Evolutionary conservation across 64 coral and sea anemone species (phyloP).

Genomic region (Montipora foliosa): DNA sequence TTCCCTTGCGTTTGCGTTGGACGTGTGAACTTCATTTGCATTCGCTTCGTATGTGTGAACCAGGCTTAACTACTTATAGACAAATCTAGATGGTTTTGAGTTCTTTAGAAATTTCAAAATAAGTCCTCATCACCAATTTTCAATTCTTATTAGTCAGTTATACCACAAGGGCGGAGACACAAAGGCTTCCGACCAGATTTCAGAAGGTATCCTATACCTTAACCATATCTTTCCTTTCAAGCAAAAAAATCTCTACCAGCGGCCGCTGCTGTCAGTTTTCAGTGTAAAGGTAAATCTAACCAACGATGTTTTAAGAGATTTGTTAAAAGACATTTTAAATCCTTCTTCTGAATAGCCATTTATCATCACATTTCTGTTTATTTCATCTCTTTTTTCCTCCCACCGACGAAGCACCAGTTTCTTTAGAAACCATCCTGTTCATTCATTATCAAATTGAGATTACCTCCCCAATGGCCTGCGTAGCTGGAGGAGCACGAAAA

Average conservation of each 20-base stretch:
- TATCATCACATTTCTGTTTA: neutral
- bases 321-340: neutral
- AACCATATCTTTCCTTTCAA: neutral
- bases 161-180: neutral
- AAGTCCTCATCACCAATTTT: neutral
- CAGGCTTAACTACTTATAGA: neutral
- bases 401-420: neutral
- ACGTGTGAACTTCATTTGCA: too few species aligned
- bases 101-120: neutral
- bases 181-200: neutral
- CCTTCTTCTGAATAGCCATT: neutral
- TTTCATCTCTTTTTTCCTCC: neutral
- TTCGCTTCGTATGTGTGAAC: too few species aligned
- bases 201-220: neutral
- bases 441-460: too few species aligned
- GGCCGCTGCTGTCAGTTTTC: neutral
- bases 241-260: neutral
- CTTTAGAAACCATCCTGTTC: too few species aligned
- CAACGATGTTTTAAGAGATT: too few species aligned
- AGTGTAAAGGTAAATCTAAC: neutral
- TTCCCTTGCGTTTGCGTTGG: too few species aligned
- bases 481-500: too few species aligned
- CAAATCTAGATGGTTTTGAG: neutral
- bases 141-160: neutral
- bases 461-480: too few species aligned